phyloP scores from a whole-genome alignment of 2,113 vertebrate species.

The Thamnaconus septentrionalis region DNA sequence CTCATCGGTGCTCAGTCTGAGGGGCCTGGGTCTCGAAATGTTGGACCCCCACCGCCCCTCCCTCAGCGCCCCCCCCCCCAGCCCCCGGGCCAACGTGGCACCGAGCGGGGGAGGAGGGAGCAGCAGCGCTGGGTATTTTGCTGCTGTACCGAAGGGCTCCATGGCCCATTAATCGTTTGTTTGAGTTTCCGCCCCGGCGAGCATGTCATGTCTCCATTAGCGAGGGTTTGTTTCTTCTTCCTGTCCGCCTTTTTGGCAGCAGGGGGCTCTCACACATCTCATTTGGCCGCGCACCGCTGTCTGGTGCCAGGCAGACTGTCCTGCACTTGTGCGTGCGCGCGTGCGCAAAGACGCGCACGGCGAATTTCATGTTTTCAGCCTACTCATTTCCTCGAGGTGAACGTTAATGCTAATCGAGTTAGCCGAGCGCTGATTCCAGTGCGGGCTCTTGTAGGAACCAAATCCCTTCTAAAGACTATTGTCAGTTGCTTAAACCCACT shows the following conservation, averaged over 20 bases:
- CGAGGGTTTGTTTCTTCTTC: slow-evolving; percentile 78
- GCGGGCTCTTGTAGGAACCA: slow-evolving; percentile 46
- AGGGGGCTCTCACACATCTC: slow-evolving; percentile 80
- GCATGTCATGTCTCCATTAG: slow-evolving; percentile 84
- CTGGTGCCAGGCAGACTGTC: slow-evolving; percentile 83
- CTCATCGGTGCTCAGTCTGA: slow-evolving; percentile 2
- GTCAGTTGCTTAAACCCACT: slow-evolving; percentile 48
- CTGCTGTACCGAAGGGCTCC: slow-evolving; percentile 69
- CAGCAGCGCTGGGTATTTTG: slow-evolving; percentile 58
- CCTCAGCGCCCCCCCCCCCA: too few species aligned
- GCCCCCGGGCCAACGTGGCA: slow-evolving; percentile 36
- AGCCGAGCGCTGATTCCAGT: slow-evolving; percentile 46
- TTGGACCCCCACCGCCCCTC: slow-evolving; percentile 26
- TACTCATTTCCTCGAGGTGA: slow-evolving; percentile 51
- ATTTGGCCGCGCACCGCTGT: slow-evolving; percentile 68
- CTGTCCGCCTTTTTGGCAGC: slow-evolving; percentile 76
- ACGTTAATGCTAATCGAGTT: slow-evolving; percentile 57
- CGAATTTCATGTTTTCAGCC: slow-evolving; percentile 43
- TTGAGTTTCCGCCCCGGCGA: slow-evolving; percentile 80
- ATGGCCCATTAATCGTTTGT: slow-evolving; percentile 82
- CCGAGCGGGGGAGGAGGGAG: slow-evolving; percentile 15
- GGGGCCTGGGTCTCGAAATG: slow-evolving; percentile 62
- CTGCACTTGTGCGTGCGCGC: slow-evolving; percentile 42
- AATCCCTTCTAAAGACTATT: slow-evolving; percentile 52
- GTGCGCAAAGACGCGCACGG: slow-evolving; percentile 23